These are phyloP conservation scores for Chelonoidis abingdonii DNA, from an alignment of 2,113 vertebrate species.

Conservation along the genomic window DNA sequence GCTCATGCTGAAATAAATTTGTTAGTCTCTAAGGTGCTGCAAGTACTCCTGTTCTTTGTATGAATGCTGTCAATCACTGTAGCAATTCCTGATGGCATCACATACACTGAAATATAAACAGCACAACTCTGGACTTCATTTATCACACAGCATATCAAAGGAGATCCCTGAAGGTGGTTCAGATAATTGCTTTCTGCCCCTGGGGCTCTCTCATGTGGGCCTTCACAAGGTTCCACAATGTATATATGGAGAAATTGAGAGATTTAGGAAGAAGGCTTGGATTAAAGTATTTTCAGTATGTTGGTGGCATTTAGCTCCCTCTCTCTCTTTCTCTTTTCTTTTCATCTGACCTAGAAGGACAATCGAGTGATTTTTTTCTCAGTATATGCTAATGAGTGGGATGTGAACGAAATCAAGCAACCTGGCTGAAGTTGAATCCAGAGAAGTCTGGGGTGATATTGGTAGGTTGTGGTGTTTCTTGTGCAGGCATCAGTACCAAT, in stretches of 20 bases:
- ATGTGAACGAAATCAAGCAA: background rate
- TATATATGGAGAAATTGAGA: background rate
- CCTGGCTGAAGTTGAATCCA: background rate
- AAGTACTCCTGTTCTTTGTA: background rate
- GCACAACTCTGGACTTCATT: background rate
- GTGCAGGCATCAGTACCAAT: background rate
- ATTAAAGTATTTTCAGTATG: background rate
- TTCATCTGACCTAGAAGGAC: background rate
- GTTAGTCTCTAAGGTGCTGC: no score
- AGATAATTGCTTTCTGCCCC: background rate
- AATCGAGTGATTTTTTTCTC: background rate
- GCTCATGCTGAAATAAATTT: no score
- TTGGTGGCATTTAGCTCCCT: background rate
- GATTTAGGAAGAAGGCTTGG: rapidly evolving
- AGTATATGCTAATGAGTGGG: background rate
- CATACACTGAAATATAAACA: background rate
- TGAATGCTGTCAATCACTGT: background rate
- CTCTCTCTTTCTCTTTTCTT: background rate
- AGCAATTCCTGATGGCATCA: background rate
- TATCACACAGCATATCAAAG: background rate
- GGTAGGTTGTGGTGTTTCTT: background rate
- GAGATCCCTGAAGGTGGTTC: background rate
- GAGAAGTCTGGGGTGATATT: background rate
- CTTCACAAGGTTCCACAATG: rapidly evolving
- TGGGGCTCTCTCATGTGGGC: rapidly evolving